These are phyloP conservation scores for Eidolon helvum DNA, from an alignment of 2,113 vertebrate genomes.

Conservation along the genomic window DNA sequence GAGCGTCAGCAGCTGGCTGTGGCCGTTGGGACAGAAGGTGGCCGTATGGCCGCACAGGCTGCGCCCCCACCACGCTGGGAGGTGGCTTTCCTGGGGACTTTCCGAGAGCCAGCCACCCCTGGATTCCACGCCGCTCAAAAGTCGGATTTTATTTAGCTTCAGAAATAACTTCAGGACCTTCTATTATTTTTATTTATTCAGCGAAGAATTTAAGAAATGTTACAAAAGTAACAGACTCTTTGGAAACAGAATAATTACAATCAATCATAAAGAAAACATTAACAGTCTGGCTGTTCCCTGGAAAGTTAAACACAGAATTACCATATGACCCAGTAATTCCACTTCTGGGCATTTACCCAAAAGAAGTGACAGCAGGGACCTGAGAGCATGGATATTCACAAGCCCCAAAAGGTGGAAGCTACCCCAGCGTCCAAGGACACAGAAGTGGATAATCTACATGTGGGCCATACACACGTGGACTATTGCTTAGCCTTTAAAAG, in stretches of 20 bases:
- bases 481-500: not conserved
- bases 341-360: not conserved
- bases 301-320: not conserved
- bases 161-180: not conserved
- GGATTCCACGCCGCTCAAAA: not conserved
- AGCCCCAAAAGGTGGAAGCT: not conserved
- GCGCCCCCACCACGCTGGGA: accelerated
- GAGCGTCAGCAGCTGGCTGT: accelerated
- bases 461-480: not conserved
- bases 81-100: not conserved
- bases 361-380: not conserved
- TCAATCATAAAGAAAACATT: not conserved
- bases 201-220: not conserved
- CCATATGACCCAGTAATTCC: not conserved
- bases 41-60: accelerated
- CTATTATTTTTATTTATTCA: not conserved
- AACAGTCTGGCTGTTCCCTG: not conserved
- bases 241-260: not conserved
- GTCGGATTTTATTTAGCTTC: not conserved
- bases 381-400: not conserved
- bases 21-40: not conserved
- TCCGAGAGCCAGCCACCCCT: accelerated
- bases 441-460: not conserved
- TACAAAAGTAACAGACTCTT: not conserved
- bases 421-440: not conserved